phyloP scores from a whole-genome alignment of 2,888 invertebrate species.

The Sphaerophoria rueppellii region DNA sequence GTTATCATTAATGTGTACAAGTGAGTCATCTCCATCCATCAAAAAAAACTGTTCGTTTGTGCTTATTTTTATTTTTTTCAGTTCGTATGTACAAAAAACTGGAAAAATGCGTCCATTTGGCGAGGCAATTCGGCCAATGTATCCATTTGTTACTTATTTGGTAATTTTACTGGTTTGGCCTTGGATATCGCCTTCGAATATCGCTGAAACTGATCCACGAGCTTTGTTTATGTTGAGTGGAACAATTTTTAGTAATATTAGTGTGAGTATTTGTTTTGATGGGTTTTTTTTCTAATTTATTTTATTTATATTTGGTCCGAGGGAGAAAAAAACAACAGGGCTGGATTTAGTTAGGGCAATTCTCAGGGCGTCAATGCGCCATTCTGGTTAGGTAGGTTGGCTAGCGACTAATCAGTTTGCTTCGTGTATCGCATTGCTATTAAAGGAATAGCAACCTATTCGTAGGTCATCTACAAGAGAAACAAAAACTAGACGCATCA shows the following conservation, averaged over 20 bases:
- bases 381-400: not conserved
- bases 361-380: not conserved
- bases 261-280: slow-evolving; percentile 86
- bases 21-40: slow-evolving; percentile 82
- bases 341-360: not conserved
- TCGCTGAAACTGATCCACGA: slow-evolving; percentile 92
- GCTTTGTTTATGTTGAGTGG: slow-evolving; percentile 94
- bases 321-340: not conserved
- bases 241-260: slow-evolving; percentile 98
- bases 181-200: slow-evolving; percentile 89
- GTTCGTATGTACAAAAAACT: slow-evolving; percentile 92
- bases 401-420: too few relatives aligned
- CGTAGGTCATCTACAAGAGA: too few relatives aligned
- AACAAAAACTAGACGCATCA: too few relatives aligned
- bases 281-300: not conserved
- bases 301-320: not conserved
- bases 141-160: slow-evolving; percentile 90
- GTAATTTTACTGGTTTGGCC: slow-evolving; percentile 91
- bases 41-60: not conserved
- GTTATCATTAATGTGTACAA: slow-evolving; percentile 95
- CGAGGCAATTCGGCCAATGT: slow-evolving; percentile 94
- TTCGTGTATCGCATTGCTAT: too few relatives aligned
- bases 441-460: too few relatives aligned
- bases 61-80: slow-evolving; percentile 78
- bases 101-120: slow-evolving; percentile 91